phyloP scores from a whole-genome alignment of 2,113 vertebrate genomes.

The Eulacestoma nigropectus region DNA sequence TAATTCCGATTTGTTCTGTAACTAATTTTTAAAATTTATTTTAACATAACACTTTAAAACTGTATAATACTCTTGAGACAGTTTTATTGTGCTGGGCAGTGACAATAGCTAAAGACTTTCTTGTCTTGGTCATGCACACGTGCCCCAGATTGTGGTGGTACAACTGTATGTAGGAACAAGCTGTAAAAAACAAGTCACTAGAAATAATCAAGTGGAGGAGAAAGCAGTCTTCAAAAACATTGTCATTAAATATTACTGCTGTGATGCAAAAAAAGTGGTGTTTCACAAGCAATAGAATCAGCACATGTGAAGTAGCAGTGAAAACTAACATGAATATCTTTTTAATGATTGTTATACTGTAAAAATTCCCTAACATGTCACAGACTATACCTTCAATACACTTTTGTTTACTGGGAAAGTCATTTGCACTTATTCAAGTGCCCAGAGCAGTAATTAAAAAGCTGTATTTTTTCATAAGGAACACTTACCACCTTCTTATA shows the following conservation, averaged over 20 bases:
- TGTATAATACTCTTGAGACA: not conserved
- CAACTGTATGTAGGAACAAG: not conserved
- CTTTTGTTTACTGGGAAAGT: not conserved
- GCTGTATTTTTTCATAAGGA: not conserved
- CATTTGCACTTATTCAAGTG: not conserved
- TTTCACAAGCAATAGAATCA: not conserved
- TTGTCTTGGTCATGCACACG: not conserved
- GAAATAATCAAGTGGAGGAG: not conserved
- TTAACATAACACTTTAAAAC: not conserved
- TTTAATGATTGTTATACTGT: not conserved
- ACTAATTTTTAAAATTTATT: not conserved
- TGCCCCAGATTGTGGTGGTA: not conserved
- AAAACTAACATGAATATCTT: not conserved
- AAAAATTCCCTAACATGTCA: not conserved
- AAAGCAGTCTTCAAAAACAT: not conserved
- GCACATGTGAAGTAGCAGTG: not conserved
- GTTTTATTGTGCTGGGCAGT: not conserved
- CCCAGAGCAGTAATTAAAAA: not conserved
- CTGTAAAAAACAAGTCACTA: not conserved
- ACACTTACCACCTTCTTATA: not conserved
- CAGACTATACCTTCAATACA: not conserved
- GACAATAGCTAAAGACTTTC: not conserved
- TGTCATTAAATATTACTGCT: not conserved
- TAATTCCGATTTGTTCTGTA: not conserved
- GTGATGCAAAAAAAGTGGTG: not conserved